A percentile compares a stretch with the other conserved stretches of the same genome.
These are phyloP conservation scores for Aptenodytes forsteri DNA, from an alignment of 2,113 vertebrate genomes.

Conservation along the genomic window DNA sequence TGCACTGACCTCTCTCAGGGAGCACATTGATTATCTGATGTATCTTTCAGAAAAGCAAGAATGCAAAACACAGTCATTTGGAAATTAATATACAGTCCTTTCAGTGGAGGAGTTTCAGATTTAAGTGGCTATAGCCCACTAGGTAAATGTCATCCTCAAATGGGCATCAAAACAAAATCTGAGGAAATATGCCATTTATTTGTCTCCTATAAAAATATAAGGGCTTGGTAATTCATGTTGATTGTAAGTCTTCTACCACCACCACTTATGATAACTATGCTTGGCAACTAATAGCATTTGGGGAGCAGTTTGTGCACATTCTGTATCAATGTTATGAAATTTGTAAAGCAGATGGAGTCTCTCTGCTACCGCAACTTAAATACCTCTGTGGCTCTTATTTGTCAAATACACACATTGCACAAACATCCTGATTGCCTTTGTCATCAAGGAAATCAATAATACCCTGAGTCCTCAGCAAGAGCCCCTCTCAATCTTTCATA, in stretches of 20 bases:
- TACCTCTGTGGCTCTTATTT: constrained; percentile 33
- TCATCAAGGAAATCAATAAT: neutral
- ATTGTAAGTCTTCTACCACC: constrained; percentile 33
- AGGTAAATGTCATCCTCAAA: neutral
- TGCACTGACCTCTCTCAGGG: neutral
- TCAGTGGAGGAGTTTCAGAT: neutral
- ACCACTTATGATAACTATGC: neutral
- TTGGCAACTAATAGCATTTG: constrained; percentile 50
- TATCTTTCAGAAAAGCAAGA: neutral
- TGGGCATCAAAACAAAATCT: neutral
- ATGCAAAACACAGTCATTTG: neutral
- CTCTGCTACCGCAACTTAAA: constrained; percentile 30
- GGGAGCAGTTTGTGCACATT: constrained; percentile 53
- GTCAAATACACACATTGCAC: neutral
- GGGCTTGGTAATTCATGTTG: constrained; percentile 6
- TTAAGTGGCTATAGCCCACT: neutral
- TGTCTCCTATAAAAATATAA: constrained; percentile 9
- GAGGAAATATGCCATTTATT: constrained; percentile 30
- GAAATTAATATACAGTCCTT: neutral
- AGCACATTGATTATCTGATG: neutral
- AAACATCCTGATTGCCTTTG: neutral
- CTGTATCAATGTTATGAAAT: constrained; percentile 64
- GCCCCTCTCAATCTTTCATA: neutral
- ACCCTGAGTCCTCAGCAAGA: neutral
- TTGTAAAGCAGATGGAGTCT: constrained; percentile 68